Conservation (phyloP, 2,888 invertebrate genomes). For the Apoda limacodes region DNA sequence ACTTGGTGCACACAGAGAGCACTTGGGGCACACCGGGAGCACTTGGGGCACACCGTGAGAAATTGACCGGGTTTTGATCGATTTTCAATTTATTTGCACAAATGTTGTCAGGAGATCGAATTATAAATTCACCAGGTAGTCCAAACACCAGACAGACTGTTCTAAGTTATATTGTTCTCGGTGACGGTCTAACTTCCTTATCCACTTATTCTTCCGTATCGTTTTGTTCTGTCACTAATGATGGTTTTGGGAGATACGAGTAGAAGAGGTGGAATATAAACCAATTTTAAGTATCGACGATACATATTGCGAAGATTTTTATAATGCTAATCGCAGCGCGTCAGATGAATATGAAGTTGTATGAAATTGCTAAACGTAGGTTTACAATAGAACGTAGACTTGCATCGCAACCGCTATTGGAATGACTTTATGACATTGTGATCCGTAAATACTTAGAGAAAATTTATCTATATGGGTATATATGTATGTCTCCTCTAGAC, state of each 20-base stretch:
- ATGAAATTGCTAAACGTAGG: background rate
- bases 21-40: too few relatives aligned
- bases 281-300: slow-evolving; percentile 7
- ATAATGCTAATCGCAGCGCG: background rate
- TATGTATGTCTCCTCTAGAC: too few relatives aligned
- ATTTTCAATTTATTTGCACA: slow-evolving; percentile 10
- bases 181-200: slow-evolving; percentile 3
- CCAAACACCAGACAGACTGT: slow-evolving; percentile 7
- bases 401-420: too few relatives aligned
- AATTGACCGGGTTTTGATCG: slow-evolving; percentile 11
- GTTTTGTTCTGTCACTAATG: slow-evolving; percentile 4
- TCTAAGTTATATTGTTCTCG: slow-evolving; percentile 8
- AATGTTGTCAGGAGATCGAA: slow-evolving; percentile 7
- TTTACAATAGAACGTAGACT: slow-evolving; percentile 14
- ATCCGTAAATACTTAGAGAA: too few relatives aligned
- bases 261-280: slow-evolving; percentile 2
- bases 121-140: slow-evolving; percentile 1
- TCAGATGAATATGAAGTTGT: slow-evolving; percentile 5
- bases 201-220: background rate
- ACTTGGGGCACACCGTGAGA: too few relatives aligned
- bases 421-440: too few relatives aligned
- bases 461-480: too few relatives aligned
- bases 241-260: slow-evolving; percentile 5
- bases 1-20: too few relatives aligned
- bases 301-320: slow-evolving; percentile 9